Evolutionary conservation across 2,113 vertebrate species (phyloP), one percentile per base, ranked within the genome.

Genomic region (Corydoras maculifer): DNA sequence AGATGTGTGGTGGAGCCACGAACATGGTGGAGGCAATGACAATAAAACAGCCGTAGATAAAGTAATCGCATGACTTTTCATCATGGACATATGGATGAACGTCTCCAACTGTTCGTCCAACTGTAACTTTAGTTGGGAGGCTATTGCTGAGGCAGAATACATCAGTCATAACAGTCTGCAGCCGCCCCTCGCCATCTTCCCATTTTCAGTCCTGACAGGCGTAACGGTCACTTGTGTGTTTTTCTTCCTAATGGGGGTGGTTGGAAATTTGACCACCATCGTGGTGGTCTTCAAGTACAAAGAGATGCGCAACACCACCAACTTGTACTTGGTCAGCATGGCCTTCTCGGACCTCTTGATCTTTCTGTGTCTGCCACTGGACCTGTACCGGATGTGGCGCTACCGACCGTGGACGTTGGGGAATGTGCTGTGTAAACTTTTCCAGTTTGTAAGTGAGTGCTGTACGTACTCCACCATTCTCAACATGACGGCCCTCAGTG

Each of bases 291-390:
- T 89, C 0, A 91, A 91, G 77, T 97, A 92, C 84, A 91, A 92
- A 64, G 92, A 96, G 83, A 93, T 99, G 93, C 91, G 93, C 75
- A 97, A 94, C 35, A 98, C 97, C 74, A 98, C 94, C 75, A 98
- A 98, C 88, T 84, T 99, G 63, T 98, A 99, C 87, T 86, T 99
- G 78, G 95, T 91, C 78, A 99, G 96, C 86, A 96, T 99, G 97
- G 96, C 97, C 3, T 91, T 96, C 63, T 98, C 97, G 0, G 97
- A 99, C 86, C 84, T 99, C 49, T 88, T 99, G 58, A 97, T 99
- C 77, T 97, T 99, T 77, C 86, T 97, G 65, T 98, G 96, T 79
- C 94, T 99, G 94, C 97, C 97, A 0, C 88, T 97, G 35, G 97
- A 99, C 81, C 89, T 99, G 18, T 94, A 96, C 69, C 91, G 94